phyloP scores from a whole-genome alignment of 2,797 vertebrate species.

The Eulemur rubriventer region DNA sequence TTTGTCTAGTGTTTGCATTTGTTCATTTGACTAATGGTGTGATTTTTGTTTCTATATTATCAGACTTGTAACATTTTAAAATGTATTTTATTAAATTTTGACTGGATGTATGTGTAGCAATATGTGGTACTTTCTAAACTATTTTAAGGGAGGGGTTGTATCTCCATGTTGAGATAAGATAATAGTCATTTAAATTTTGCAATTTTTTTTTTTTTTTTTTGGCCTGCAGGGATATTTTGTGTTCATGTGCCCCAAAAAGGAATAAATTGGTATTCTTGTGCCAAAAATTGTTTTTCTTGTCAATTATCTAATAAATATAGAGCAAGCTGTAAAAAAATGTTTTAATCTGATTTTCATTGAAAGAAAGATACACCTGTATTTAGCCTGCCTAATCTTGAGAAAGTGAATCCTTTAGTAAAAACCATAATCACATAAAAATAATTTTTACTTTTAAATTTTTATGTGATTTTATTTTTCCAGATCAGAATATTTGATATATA shows the following conservation, averaged over 20 bases:
- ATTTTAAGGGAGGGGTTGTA: slow-evolving; percentile 83
- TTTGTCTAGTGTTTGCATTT: slow-evolving; percentile 88
- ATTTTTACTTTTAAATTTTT: background rate
- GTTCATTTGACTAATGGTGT: slow-evolving; percentile 88
- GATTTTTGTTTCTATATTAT: slow-evolving; percentile 90
- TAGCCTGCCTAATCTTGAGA: background rate
- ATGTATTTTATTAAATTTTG: slow-evolving; percentile 93
- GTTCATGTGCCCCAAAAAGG: slow-evolving; percentile 93
- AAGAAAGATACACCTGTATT: background rate
- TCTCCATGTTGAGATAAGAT: slow-evolving; percentile 85
- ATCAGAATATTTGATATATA: background rate
- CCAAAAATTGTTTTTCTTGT: slow-evolving; percentile 87
- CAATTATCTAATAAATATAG: slow-evolving; percentile 80
- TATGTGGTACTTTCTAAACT: slow-evolving; percentile 92
- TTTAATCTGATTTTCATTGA: background rate
- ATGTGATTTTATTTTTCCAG: background rate
- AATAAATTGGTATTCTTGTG: slow-evolving; percentile 97
- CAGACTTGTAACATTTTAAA: slow-evolving; percentile 91
- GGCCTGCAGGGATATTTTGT: slow-evolving; percentile 98
- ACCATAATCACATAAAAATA: background rate
- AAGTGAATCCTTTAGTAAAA: background rate
- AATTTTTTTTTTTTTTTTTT: slow-evolving; percentile 89
- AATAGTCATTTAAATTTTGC: slow-evolving; percentile 87
- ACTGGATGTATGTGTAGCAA: slow-evolving; percentile 93
- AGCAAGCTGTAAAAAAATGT: slow-evolving; percentile 63